Percentiles rank a stretch among this genome's conserved stretches.
phyloP scores from a whole-genome alignment of 1,140 invertebrate genomes.

The Palaemon carinicauda region DNA sequence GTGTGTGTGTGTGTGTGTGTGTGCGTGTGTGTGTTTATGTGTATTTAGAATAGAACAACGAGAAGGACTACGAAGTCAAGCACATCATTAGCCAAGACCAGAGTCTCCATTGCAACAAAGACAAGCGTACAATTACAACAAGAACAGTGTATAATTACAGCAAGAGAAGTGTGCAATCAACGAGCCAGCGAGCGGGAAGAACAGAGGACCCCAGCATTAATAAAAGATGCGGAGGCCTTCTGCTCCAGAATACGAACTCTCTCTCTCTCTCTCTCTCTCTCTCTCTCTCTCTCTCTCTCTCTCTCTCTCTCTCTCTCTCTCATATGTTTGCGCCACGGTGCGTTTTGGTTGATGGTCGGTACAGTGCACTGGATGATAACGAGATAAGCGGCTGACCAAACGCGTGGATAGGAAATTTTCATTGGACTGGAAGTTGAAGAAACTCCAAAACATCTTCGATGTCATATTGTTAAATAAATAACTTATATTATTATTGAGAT shows the following conservation, averaged over 20 bases:
- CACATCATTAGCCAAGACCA: conserved; percentile 11
- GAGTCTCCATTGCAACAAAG: conserved; percentile 30
- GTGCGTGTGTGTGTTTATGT: too few species aligned
- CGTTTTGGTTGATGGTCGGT: too few species aligned
- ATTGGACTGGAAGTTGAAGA: too few species aligned
- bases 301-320: not conserved
- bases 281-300: not conserved
- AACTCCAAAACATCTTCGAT: too few species aligned
- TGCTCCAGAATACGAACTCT: conserved; percentile 17
- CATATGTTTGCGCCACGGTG: too few species aligned
- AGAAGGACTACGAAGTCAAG: not conserved
- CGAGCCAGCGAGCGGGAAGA: not conserved
- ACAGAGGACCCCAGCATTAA: conserved; percentile 18
- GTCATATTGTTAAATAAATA: too few species aligned
- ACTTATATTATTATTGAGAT: too few species aligned
- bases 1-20: not conserved
- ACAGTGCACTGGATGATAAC: too few species aligned
- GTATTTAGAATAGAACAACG: not conserved
- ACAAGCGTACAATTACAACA: too few species aligned
- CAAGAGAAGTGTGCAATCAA: conserved; percentile 31
- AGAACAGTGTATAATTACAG: conserved; percentile 30
- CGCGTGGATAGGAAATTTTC: too few species aligned
- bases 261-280: not conserved
- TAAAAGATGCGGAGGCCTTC: conserved; percentile 23
- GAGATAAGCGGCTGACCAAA: too few species aligned